Percentiles rank a stretch among this genome's conserved stretches.
These are phyloP conservation scores for Caenorhabditis doughertyi DNA, from an alignment of 2,888 invertebrate genomes.

Conservation along the genomic window DNA sequence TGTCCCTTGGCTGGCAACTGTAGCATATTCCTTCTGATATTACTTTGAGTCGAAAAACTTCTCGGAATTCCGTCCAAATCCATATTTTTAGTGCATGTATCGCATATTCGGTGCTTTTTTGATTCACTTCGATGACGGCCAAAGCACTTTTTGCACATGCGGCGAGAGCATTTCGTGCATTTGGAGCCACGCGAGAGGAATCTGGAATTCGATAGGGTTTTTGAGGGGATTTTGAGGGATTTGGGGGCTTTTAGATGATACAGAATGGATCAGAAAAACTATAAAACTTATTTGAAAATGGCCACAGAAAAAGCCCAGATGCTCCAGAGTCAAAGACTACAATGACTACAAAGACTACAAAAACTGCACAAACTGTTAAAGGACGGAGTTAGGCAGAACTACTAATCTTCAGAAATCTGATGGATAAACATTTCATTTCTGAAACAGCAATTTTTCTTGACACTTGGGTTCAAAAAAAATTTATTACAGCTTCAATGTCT, in stretches of 20 bases:
- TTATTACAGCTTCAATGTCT: background rate
- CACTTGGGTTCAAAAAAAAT: background rate
- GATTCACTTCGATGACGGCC: slow-evolving; percentile 73
- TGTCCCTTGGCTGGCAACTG: slow-evolving; percentile 62
- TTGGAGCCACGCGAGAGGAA: slow-evolving; percentile 69
- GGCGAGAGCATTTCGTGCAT: slow-evolving; percentile 74
- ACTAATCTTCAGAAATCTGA: no score
- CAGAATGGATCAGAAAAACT: no score
- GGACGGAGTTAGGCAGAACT: no score
- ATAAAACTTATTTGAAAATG: no score
- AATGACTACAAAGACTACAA: no score
- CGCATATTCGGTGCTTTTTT: slow-evolving; percentile 73
- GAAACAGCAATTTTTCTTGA: background rate
- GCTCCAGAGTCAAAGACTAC: no score
- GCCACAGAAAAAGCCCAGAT: no score
- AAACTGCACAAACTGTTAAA: no score
- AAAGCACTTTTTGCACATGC: slow-evolving; percentile 81
- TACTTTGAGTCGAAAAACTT: slow-evolving; percentile 63
- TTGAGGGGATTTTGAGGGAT: no score
- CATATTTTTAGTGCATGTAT: slow-evolving; percentile 73
- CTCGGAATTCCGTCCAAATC: slow-evolving; percentile 65
- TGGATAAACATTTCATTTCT: background rate
- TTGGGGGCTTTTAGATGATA: background rate
- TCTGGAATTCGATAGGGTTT: no score
- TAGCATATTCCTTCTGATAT: slow-evolving; percentile 63